Evolutionary conservation across 2,113 vertebrate genomes (phyloP).

Genomic region (Gadus chalcogrammus): DNA sequence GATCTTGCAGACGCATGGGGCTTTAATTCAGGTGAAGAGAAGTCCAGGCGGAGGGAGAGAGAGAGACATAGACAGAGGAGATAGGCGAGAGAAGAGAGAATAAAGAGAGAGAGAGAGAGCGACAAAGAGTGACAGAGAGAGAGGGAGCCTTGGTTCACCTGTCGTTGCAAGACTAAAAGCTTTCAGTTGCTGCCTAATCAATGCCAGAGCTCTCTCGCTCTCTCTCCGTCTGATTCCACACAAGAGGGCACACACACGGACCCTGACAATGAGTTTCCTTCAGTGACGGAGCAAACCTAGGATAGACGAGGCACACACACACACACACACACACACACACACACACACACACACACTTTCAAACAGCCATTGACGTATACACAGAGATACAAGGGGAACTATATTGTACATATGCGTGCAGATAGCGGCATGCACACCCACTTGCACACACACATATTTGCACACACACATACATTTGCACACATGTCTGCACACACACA

Average conservation of each 20-base stretch:
- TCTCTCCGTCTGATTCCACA: neutral
- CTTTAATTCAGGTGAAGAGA: slow-evolving; percentile 42
- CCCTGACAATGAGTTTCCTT: neutral
- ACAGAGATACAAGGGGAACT: too few species aligned
- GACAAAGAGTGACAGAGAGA: slow-evolving; percentile 17
- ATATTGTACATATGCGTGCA: slow-evolving; percentile 10
- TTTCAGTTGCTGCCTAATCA: slow-evolving; percentile 57
- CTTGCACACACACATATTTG: slow-evolving; percentile 3
- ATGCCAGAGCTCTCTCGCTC: slow-evolving; percentile 47
- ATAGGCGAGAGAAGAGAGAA: slow-evolving; percentile 16
- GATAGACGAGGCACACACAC: too few species aligned
- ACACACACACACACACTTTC: too few species aligned
- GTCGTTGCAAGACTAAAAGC: slow-evolving; percentile 57
- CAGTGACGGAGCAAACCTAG: too few species aligned
- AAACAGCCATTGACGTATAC: too few species aligned
- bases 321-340: too few species aligned
- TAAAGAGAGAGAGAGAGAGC: slow-evolving; percentile 20
- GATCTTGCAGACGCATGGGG: slow-evolving; percentile 47
- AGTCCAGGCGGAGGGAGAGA: neutral
- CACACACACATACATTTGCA: neutral
- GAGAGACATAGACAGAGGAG: neutral
- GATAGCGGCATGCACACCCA: slow-evolving; percentile 24
- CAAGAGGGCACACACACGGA: neutral
- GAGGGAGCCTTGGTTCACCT: slow-evolving; percentile 47
- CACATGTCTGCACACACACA: neutral